phyloP scores from a whole-genome alignment of 2,888 invertebrate genomes.

The Meiosimyza decipiens region DNA sequence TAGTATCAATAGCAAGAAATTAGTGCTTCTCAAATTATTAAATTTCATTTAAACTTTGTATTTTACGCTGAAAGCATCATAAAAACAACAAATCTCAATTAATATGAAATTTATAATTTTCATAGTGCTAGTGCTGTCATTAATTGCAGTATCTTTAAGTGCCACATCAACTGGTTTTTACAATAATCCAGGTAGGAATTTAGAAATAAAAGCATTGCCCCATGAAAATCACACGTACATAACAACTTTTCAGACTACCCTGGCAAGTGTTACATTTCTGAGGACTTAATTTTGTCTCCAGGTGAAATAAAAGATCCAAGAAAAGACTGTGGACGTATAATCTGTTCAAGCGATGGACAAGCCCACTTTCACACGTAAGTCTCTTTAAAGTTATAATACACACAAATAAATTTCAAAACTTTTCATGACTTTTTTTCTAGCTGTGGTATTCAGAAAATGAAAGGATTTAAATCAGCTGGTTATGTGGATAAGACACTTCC shows the following conservation, averaged over 20 bases:
- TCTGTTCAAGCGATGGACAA: conserved; percentile 40
- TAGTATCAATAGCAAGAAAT: too few relatives aligned
- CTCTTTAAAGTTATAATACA: not conserved
- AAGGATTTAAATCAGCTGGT: conserved; percentile 43
- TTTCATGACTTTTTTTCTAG: conserved; percentile 23
- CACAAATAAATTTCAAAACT: not conserved
- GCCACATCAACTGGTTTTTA: not conserved
- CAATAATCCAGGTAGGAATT: conserved; percentile 4
- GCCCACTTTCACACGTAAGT: conserved; percentile 47
- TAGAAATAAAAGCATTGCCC: not conserved
- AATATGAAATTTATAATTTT: not conserved
- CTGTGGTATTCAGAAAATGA: conserved; percentile 39
- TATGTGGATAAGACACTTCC: conserved; percentile 4
- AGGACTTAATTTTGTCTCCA: conserved; percentile 39
- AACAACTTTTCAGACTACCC: conserved; percentile 44
- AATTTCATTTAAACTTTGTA: not conserved
- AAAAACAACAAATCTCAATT: not conserved
- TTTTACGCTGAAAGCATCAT: not conserved
- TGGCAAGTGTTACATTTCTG: conserved; percentile 49
- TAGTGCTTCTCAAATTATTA: not conserved
- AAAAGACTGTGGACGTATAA: conserved; percentile 43
- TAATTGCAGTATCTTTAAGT: not conserved
- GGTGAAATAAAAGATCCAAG: conserved; percentile 41
- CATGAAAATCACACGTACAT: conserved; percentile 10
- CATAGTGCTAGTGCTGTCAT: not conserved